These are phyloP conservation scores for Folsomia candida DNA, from an alignment of 2,888 invertebrate species.

Conservation along the genomic window DNA sequence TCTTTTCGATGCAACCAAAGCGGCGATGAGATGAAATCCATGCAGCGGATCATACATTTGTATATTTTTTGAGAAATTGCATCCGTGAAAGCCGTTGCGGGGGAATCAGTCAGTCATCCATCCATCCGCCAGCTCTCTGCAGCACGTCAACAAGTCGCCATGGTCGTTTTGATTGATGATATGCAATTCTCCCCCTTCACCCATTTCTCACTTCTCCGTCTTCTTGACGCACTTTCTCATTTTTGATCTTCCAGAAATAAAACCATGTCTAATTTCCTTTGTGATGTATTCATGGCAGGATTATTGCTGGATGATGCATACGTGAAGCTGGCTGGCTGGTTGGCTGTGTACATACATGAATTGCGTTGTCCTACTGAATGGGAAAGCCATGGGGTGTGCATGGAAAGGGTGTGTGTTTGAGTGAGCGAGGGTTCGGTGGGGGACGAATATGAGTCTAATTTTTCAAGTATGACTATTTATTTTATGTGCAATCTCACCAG, in stretches of 20 bases:
- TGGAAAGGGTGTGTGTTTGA: background rate
- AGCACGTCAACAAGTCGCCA: background rate
- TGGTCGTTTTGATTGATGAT: background rate
- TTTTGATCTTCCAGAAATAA: background rate
- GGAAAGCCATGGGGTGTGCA: background rate
- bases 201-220: background rate
- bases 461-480: background rate
- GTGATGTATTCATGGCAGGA: background rate
- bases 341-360: too few relatives aligned
- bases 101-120: background rate
- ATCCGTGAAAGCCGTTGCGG: background rate
- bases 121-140: too few relatives aligned
- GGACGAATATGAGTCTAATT: background rate
- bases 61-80: too few relatives aligned
- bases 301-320: too few relatives aligned
- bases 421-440: too few relatives aligned
- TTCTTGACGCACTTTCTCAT: background rate
- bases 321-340: too few relatives aligned
- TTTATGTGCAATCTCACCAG: background rate
- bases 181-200: background rate
- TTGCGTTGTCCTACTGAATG: too few relatives aligned
- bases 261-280: background rate
- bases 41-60: too few relatives aligned
- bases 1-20: too few relatives aligned
- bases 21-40: too few relatives aligned